Percentiles rank a stretch among this genome's conserved stretches.
Conservation (phyloP, 1,140 invertebrate species). For the Cepaea nemoralis region DNA sequence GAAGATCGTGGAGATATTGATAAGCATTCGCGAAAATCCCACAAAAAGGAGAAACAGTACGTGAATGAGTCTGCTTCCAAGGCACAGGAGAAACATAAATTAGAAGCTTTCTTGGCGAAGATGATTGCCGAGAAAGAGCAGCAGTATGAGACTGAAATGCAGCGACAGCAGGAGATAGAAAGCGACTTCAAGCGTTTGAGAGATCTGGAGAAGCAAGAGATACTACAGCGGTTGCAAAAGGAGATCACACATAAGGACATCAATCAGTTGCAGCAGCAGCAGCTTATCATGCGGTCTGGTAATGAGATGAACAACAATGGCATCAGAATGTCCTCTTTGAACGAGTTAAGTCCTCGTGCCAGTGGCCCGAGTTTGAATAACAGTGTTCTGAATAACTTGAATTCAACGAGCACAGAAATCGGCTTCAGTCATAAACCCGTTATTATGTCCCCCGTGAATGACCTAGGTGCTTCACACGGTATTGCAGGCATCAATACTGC, state of each 20-base stretch:
- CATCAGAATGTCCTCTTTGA: background rate
- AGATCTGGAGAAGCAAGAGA: constrained; percentile 55
- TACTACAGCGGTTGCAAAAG: constrained; percentile 54
- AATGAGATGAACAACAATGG: background rate
- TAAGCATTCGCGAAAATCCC: constrained; percentile 46
- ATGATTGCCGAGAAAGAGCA: constrained; percentile 50
- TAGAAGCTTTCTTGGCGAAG: constrained; percentile 39
- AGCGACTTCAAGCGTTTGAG: constrained; percentile 47
- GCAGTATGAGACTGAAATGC: constrained; percentile 49
- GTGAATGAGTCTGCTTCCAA: constrained; percentile 48
- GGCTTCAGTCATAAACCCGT: too few relatives aligned
- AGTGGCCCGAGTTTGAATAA: too few relatives aligned
- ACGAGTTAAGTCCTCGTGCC: background rate
- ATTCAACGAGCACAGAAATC: too few relatives aligned
- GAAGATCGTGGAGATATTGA: background rate
- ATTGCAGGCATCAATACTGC: background rate
- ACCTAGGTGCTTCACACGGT: background rate
- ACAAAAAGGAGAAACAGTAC: constrained; percentile 44
- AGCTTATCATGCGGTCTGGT: background rate
- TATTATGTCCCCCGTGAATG: background rate
- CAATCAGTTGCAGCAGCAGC: constrained; percentile 47
- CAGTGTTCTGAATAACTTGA: too few relatives aligned
- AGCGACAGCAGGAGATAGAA: constrained; percentile 55
- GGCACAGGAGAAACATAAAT: constrained; percentile 44
- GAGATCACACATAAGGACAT: constrained; percentile 49